Conservation (phyloP, 2,113 vertebrate genomes). For the Eurystomus gularis region DNA sequence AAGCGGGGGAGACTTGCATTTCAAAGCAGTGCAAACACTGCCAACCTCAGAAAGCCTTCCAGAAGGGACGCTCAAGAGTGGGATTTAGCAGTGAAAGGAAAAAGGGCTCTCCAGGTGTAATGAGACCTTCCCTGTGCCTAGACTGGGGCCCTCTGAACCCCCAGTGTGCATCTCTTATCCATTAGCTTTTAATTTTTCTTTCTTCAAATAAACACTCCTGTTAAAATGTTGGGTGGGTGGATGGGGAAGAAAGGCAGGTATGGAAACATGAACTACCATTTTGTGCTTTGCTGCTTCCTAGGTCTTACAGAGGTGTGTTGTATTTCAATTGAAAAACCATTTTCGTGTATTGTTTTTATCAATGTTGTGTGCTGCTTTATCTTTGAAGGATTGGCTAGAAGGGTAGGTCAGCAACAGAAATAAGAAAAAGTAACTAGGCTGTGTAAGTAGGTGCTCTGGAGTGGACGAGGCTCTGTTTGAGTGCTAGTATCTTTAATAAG, state of each 20-base stretch:
- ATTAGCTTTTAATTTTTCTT: conserved; percentile 35
- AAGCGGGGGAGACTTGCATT: conserved; percentile 37
- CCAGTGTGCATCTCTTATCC: neutral
- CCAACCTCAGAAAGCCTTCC: conserved; percentile 34
- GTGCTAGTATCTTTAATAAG: neutral
- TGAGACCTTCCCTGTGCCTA: conserved; percentile 9
- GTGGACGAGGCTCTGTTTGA: neutral
- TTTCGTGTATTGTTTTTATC: neutral
- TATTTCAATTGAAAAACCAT: neutral
- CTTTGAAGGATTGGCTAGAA: neutral
- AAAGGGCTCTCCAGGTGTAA: conserved; percentile 30
- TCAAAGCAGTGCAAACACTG: conserved; percentile 59
- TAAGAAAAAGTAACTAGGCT: neutral
- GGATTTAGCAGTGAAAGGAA: conserved; percentile 64
- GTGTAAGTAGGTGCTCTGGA: neutral
- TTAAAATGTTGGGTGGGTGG: neutral
- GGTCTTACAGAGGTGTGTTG: neutral
- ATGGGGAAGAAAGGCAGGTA: neutral
- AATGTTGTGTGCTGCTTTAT: neutral
- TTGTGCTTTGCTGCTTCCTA: neutral
- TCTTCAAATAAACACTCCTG: neutral
- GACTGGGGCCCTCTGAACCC: neutral
- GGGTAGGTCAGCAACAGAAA: neutral
- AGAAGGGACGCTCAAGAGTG: neutral
- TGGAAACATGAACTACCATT: neutral